Base-by-base conservation (phyloP, 2,113 vertebrate species). In the Callionymus lyra region DNA sequence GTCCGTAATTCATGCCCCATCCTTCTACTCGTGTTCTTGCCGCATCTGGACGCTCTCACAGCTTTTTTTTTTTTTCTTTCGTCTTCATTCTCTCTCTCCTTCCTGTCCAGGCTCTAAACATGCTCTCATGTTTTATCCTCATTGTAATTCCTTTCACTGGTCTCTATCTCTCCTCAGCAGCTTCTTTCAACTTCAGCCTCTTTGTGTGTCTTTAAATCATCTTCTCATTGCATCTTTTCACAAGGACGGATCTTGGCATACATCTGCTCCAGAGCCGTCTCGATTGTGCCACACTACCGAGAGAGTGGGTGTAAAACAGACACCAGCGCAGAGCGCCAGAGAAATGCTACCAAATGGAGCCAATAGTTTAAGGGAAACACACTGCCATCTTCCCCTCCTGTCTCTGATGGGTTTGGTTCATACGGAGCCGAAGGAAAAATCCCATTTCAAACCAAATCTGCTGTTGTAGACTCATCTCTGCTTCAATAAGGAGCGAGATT, bases 231-330 rank as follows among this genome's bases (percentile, higher is more conserved):
- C 34, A 40, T 66, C 50, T 65, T 64, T 63, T 65, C 52, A 55
- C 50, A 44, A 17, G 47, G 17, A 56, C 50, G 61, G 47, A 68
- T 63, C 56, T 65, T 71, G 66, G 74, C 58, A 2, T 36, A 36
- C 50, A 71, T 72, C 34, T 43, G 56, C 72, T 62, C 74, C 63
- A 69, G 59, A 31, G 55, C 44, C 31, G 64, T 56, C 50, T 55
- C 51, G 54, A 73, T 65, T 57, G 56, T 63, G 59, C 67, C 75
- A 62, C 57, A 52, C 57, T 55, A 69, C 62, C 57, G 56, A 68
- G 71, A 63, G 71, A 73, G 76, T 77, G 76, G 71, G 79, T 71
- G 79, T 77, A 47, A 68, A 71, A 72, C 65, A 74, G 76, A 79
- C 62, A 75, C 57, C 10, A 14, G 40, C 64, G 41, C 59, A 57